Base-by-base conservation (phyloP, 1,140 invertebrate genomes). In the Diorhabda sublineata region DNA sequence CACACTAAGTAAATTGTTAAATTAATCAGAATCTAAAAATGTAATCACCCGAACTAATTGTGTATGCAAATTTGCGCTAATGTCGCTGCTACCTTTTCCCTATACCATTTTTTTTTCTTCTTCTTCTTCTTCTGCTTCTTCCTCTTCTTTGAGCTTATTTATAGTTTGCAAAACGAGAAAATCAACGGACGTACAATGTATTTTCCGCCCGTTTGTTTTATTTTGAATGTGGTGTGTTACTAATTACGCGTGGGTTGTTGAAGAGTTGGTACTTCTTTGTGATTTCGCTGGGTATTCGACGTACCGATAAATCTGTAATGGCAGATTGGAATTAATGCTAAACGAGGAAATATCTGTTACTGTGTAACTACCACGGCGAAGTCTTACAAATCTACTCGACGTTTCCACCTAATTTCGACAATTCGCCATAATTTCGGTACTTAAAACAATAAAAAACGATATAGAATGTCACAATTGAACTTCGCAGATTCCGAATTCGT, bases 1-100 rank as follows among this genome's bases (percentile, higher is more conserved):
- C 47, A n/a, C 47, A 52, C 47, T 52, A 52, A 52, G 47, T 52
- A 52, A 52, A 52, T 52, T 52, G 47, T 52, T 52, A 52, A 52
- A 52, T 52, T 52, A 52, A 52, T 6, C n/a, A 52, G 47, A 52
- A 52, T 52, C 47, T 52, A 52, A 52, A 52, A 6, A 52, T 52
- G 47, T 6, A 52, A 52, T 52, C 47, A n/a, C 47, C 47, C 47
- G 6, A 52, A 52, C 47, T 52, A 52, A 52, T 52, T 52, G 47
- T 52, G n/a, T 52, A 52, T 52, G 47, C 47, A 52, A 52, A 52
- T 52, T 8, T 8, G 47, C 47, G 47, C 47, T 52, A 52, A 52
- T 52, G 47, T n/a, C 47, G 47, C 47, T 52, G 47, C 47, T 52
- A 52, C 6, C 47, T 52, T 52, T n/a, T 52, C 47, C n/a, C 47